A percentile compares a stretch with the other conserved stretches of the same genome.
Evolutionary conservation across 1,140 invertebrate species (phyloP).

Genomic region (Elymnias hypermnestra): DNA sequence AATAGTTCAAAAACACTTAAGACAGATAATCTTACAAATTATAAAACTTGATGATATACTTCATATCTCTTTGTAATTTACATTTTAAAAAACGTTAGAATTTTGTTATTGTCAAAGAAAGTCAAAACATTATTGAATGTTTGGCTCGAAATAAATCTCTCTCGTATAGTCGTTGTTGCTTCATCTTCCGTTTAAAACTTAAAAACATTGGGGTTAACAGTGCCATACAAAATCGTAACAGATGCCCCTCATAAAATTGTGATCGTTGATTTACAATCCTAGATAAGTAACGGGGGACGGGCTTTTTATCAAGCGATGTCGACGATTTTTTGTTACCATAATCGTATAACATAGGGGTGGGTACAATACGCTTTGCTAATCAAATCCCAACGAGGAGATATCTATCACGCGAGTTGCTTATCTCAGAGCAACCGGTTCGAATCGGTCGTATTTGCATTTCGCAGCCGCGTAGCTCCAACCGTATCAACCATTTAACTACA

Average conservation of each 20-base stretch:
- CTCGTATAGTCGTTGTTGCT: too few species aligned
- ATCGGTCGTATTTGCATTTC: constrained; percentile 51
- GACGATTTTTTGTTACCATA: constrained; percentile 16
- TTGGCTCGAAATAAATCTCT: too few species aligned
- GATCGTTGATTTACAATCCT: constrained; percentile 22
- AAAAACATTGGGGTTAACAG: constrained; percentile 10
- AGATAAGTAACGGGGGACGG: constrained; percentile 13
- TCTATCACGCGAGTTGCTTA: constrained; percentile 37
- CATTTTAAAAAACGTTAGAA: too few species aligned
- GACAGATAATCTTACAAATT: too few species aligned
- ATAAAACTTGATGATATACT: too few species aligned
- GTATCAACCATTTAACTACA: constrained; percentile 8
- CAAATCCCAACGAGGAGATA: constrained; percentile 19
- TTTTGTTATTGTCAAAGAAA: too few species aligned
- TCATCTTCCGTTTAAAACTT: constrained; percentile 6
- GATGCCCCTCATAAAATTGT: constrained; percentile 24
- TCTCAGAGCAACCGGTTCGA: constrained; percentile 43
- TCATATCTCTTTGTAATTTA: too few species aligned
- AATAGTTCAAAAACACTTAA: too few species aligned
- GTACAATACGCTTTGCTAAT: constrained; percentile 20
- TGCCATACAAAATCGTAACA: constrained; percentile 12
- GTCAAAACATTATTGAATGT: too few species aligned
- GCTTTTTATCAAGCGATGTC: constrained; percentile 20
- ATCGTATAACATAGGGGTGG: constrained; percentile 14
- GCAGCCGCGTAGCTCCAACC: constrained; percentile 26